These are phyloP conservation scores for Antheraea pernyi DNA, from an alignment of 1,140 invertebrate genomes.

Conservation along the genomic window DNA sequence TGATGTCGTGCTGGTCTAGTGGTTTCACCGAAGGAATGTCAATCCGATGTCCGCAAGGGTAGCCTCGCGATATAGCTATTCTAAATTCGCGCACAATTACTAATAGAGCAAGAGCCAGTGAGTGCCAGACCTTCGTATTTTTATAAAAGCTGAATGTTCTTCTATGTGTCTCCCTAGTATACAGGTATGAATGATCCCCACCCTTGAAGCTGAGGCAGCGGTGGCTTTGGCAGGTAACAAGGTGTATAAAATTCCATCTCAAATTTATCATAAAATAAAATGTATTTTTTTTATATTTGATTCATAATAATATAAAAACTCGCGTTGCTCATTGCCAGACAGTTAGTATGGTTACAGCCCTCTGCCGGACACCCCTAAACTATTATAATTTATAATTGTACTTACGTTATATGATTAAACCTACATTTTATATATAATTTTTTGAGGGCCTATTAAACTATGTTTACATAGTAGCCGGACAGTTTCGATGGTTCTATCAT, in stretches of 20 bases:
- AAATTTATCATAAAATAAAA: conserved; percentile 18
- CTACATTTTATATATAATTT: conserved; percentile 8
- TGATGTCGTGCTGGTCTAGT: too few species aligned
- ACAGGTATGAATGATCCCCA: conserved; percentile 9
- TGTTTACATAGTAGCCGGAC: neutral
- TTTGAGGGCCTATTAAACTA: neutral
- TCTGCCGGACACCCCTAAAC: conserved; percentile 24
- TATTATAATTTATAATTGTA: conserved; percentile 26
- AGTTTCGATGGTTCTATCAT: neutral
- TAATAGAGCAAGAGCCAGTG: conserved; percentile 11
- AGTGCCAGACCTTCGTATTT: conserved; percentile 12
- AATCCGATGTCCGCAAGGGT: too few species aligned
- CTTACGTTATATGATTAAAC: conserved; percentile 20
- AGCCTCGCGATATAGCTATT: too few species aligned
- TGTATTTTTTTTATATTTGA: conserved; percentile 24
- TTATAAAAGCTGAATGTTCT: neutral
- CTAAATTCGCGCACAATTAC: too few species aligned
- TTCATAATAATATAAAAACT: conserved; percentile 22
- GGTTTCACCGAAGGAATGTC: too few species aligned
- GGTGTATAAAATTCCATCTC: too few species aligned
- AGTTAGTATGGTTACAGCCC: conserved; percentile 24
- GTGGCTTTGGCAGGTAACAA: conserved; percentile 11
- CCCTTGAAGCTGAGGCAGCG: conserved; percentile 5
- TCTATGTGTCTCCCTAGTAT: conserved; percentile 7
- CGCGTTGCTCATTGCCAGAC: conserved; percentile 22